These are phyloP conservation scores for Bucorvus abyssinicus DNA, from an alignment of 2,797 vertebrate species.

Conservation along the genomic window DNA sequence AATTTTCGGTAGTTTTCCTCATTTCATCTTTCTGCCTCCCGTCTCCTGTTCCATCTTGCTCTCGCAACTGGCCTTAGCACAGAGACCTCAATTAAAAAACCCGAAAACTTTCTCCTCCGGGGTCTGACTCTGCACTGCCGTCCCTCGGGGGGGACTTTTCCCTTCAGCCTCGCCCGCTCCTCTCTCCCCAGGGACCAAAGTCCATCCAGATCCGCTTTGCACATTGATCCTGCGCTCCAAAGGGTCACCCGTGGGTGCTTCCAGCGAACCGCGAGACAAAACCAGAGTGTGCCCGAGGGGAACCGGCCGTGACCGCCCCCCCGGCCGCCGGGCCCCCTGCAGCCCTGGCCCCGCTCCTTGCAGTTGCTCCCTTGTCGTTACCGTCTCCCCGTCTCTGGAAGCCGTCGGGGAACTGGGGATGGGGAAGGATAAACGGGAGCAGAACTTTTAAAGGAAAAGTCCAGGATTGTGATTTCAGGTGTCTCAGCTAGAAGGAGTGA, in stretches of 20 bases:
- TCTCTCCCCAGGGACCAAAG: not conserved
- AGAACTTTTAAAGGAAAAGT: not conserved
- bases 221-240: not conserved
- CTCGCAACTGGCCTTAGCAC: not conserved
- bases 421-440: not conserved
- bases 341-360: not conserved
- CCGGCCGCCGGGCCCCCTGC: not conserved
- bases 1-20: accelerated
- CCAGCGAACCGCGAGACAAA: not conserved
- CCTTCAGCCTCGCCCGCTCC: not conserved
- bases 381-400: not conserved
- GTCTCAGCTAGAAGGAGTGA: not conserved
- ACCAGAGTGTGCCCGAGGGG: accelerated
- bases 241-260: not conserved
- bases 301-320: not conserved
- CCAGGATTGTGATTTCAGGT: not conserved
- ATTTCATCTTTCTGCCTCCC: not conserved
- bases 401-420: not conserved
- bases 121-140: not conserved
- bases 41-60: not conserved
- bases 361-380: not conserved
- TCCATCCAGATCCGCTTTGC: not conserved
- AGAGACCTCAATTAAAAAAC: not conserved
- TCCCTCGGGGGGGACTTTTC: not conserved
- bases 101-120: not conserved